Percentiles rank a stretch among this genome's conserved stretches.
These are phyloP conservation scores for Aethina tumida DNA, from an alignment of 1,140 invertebrate species.

Conservation along the genomic window DNA sequence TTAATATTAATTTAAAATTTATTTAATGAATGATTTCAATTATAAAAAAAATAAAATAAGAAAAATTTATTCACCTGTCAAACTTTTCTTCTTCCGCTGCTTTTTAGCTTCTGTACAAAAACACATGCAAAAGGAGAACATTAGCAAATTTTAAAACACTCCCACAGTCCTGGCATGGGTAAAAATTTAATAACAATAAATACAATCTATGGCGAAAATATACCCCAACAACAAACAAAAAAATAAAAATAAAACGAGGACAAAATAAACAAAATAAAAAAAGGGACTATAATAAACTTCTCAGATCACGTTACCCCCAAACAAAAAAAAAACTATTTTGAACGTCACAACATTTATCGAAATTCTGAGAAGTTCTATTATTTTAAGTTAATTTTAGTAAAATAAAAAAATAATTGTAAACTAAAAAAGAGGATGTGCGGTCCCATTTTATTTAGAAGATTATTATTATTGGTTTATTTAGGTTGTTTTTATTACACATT, in stretches of 20 bases:
- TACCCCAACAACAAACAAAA: background rate
- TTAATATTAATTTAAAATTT: constrained; percentile 12
- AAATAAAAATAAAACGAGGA: background rate
- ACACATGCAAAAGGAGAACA: constrained; percentile 52
- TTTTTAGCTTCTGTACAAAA: constrained; percentile 81
- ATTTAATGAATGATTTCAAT: constrained; percentile 7
- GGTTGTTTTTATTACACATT: too few species aligned
- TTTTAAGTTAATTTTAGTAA: too few species aligned
- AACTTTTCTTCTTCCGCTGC: constrained; percentile 79
- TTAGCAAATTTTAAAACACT: constrained; percentile 44
- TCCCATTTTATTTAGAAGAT: too few species aligned
- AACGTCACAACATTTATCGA: too few species aligned
- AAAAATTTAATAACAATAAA: constrained; percentile 24
- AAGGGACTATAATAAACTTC: too few species aligned
- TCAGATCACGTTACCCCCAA: too few species aligned
- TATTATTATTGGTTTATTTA: too few species aligned
- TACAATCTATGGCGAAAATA: constrained; percentile 16
- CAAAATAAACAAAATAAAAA: too few species aligned
- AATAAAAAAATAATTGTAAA: too few species aligned
- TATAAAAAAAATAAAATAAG: constrained; percentile 26
- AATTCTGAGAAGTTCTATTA: too few species aligned
- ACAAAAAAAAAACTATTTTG: too few species aligned
- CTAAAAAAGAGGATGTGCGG: too few species aligned
- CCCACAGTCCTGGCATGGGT: constrained; percentile 36
- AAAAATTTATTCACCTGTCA: constrained; percentile 61